Conservation (phyloP, 2,797 vertebrate species). For the Rachycentron canadum region DNA sequence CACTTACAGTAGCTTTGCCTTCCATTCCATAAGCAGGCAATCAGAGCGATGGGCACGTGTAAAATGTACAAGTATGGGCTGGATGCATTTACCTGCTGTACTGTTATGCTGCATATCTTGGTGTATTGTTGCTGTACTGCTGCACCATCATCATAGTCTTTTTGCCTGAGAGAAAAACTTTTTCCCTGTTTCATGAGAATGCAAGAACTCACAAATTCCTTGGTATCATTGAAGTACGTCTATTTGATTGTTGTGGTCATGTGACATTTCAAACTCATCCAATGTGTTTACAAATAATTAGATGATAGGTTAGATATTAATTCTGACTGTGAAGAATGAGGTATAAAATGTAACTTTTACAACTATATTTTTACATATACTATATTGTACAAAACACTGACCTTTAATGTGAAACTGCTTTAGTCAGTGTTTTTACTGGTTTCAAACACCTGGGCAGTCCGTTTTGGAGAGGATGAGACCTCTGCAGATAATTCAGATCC, state of each 20-base stretch:
- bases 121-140: slow-evolving; percentile 18
- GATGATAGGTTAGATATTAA: too few relatives aligned
- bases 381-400: too few relatives aligned
- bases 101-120: slow-evolving; percentile 33
- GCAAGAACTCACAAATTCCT: background rate
- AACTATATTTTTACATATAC: too few relatives aligned
- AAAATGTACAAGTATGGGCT: slow-evolving; percentile 68
- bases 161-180: background rate
- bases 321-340: too few relatives aligned
- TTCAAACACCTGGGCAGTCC: too few relatives aligned
- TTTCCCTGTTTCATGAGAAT: background rate
- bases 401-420: too few relatives aligned
- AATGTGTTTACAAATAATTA: too few relatives aligned
- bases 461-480: too few relatives aligned
- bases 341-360: too few relatives aligned
- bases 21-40: slow-evolving; percentile 91
- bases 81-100: slow-evolving; percentile 69
- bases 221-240: background rate
- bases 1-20: slow-evolving; percentile 91
- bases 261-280: too few relatives aligned
- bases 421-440: too few relatives aligned
- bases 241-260: background rate
- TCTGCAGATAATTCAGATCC: too few relatives aligned
- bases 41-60: slow-evolving; percentile 86
- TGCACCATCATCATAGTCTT: background rate